Base-by-base conservation (phyloP, 2,797 vertebrate genomes). In the Spheniscus humboldti region DNA sequence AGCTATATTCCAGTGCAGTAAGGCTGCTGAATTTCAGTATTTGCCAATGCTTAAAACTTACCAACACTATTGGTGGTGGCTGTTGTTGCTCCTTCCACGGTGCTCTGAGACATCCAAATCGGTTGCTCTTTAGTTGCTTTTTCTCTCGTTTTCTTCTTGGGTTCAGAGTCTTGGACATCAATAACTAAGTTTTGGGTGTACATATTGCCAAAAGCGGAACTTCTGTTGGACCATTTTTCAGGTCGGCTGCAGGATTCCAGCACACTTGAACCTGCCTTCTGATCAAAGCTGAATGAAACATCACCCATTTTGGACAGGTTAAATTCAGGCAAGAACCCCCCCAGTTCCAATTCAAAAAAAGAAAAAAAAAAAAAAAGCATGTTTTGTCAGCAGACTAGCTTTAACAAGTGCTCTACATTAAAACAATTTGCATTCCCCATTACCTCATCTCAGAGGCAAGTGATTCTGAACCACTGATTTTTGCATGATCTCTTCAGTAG, bases 91-190 rank as follows among this genome's bases (percentile, higher is more conserved):
- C 43, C 91, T 82, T 95, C 68, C 37, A 98, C 68, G 0, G 97
- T 98, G 80, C 97, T 98, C 43, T 94, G 75, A 23, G 66, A 89
- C 95, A 98, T 93, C 98, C 97, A 98, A 25, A 97, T 18, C 24
- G 97, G 98, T 60, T 95, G 97, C 37, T 96, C 86, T 94, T 94
- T 94, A 30, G 53, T 56, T 56, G 60, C 30, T 76, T 95, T 96
- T 53, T 89, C 79, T 66, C 56, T 95, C 24, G 2, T 78, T 91
- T 94, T 94, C 74, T 95, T 97, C 80, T 94, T 92, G 25, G 20
- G 6, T 30, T 97, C 93, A 73, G 91, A 72, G 24, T 95, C 88
- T 55, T 90, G 96, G 30, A 97, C 83, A 83, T 97, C 67, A 56
- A 97, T 93, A 75, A 92, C 94, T 53, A 98, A 30, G 13, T 91